Evolutionary conservation across 2,797 vertebrate species (phyloP).

Genomic region (Poecilia wingei): DNA sequence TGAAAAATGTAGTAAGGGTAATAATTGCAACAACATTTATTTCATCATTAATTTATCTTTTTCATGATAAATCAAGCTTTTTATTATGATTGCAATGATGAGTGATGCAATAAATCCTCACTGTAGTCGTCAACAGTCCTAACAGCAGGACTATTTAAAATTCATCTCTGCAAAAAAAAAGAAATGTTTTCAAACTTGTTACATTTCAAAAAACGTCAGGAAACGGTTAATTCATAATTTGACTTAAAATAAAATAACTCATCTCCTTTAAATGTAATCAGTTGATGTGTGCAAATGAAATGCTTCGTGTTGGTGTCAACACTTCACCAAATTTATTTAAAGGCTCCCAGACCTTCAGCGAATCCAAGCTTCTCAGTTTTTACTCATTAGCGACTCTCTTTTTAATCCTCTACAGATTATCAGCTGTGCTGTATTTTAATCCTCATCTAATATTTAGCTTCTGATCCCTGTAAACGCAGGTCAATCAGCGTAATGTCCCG

Average conservation of each 20-base stretch:
- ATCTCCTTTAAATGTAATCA: neutral
- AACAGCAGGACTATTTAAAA: neutral
- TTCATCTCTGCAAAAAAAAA: neutral
- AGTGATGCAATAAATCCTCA: neutral
- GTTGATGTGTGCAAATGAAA: neutral
- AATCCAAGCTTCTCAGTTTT: neutral
- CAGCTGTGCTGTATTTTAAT: neutral
- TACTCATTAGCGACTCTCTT: neutral
- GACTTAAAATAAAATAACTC: neutral
- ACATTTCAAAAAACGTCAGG: neutral
- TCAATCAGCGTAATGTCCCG: constrained; percentile 97
- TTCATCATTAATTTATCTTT: neutral
- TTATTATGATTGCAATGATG: neutral
- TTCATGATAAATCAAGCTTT: neutral
- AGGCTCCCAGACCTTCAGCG: neutral
- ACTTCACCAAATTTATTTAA: neutral
- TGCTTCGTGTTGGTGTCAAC: neutral
- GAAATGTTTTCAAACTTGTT: neutral
- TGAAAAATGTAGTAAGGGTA: neutral
- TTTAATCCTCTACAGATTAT: neutral
- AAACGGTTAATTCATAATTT: neutral
- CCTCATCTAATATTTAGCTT: neutral
- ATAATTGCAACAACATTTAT: neutral
- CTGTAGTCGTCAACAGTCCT: neutral
- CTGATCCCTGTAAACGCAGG: constrained; percentile 72